These are phyloP conservation scores for Raja brachyura DNA, from an alignment of 2,113 vertebrate genomes.

Conservation along the genomic window DNA sequence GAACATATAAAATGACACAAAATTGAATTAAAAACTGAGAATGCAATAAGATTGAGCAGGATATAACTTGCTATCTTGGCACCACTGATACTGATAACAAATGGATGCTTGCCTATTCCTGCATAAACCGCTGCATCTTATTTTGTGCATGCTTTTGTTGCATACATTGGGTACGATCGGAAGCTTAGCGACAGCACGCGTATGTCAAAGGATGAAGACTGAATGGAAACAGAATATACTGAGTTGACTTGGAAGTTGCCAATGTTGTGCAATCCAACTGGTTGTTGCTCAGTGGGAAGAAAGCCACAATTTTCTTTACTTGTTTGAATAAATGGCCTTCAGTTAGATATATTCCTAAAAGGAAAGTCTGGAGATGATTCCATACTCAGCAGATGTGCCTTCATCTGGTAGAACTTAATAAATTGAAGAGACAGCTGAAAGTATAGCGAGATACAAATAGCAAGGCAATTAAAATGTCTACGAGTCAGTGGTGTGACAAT, in stretches of 20 bases:
- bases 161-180: neutral
- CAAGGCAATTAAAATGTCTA: constrained; percentile 5
- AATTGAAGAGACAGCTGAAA: constrained; percentile 19
- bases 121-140: neutral
- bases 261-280: neutral
- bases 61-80: no score
- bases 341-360: neutral
- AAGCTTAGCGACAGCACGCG: neutral
- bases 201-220: neutral
- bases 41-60: neutral
- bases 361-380: neutral
- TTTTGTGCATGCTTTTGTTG: neutral
- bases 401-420: neutral
- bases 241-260: neutral
- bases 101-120: neutral
- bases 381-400: neutral
- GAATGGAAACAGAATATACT: neutral
- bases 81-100: neutral
- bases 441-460: neutral
- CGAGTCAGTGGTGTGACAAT: neutral
- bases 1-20: neutral
- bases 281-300: neutral
- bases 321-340: neutral
- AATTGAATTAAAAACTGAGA: neutral
- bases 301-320: neutral